Base-by-base conservation (phyloP, 2,797 vertebrate genomes). In the Melanotaenia pygmaea region DNA sequence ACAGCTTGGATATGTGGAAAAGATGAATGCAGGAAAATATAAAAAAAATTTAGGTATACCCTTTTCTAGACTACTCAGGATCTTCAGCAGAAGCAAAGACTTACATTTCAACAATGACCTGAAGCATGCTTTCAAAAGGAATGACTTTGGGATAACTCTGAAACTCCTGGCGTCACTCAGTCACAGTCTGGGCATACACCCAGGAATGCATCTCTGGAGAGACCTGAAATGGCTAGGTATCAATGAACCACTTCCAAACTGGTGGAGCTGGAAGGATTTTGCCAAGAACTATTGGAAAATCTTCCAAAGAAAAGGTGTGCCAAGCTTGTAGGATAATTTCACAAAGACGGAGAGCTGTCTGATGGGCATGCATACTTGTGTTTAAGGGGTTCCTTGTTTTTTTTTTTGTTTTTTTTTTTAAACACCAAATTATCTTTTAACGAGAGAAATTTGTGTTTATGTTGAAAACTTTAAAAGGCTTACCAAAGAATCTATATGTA, bases 201-300 rank as follows among this genome's bases (percentile, higher is more conserved):
- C 63, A 53, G 45, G 13, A 37, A 18, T 20, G 26, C 20, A 37
- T 47, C 38, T 30, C 26, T 32, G 8, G 18, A 30, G 60, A 30
- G 24, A 47, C 40, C 61, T 32, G 26, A 32, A 62, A 45, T 30
- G 14, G 45, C 43, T 64, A 22, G n/a, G 26, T 30, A 51, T 51
- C 30, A 51, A 34, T 64, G 30, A 8, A 51, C n/a, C n/a, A 64
- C 62, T 64, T 60, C 59, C 59, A 60, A 51, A 20, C 30, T 50
- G 20, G 30, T 50, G 26, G 60, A 47, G 38, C 24, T 47, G 18
- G 43, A 47, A 63, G 47, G 47, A 37, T 35, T 64, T 20, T 53
- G 59, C 37, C 59, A 61, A 43, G 3, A 53, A 53, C 51, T 53
- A 24, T 53, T 53, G 51, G 51, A 53, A 13, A 61, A 43, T 43